Percentiles rank a stretch among this genome's conserved stretches.
Evolutionary conservation across 2,888 invertebrate genomes (phyloP).

Genomic region (Brachynemurus nebulosus): DNA sequence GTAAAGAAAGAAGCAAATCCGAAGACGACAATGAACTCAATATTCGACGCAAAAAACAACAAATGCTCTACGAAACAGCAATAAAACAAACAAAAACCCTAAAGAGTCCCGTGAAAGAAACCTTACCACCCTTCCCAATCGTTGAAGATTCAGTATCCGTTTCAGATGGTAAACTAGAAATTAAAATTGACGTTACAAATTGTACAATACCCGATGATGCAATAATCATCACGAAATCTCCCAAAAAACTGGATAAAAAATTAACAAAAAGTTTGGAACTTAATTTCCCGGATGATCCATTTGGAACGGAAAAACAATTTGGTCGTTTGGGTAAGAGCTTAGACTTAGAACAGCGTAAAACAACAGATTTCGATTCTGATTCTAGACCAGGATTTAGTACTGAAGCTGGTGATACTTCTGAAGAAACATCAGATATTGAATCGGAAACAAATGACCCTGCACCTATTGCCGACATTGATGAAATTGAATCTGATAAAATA

Average conservation of each 20-base stretch:
- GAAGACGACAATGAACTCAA: constrained; percentile 61
- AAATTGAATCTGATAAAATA: background rate
- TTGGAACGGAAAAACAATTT: constrained; percentile 24
- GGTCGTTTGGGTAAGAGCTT: constrained; percentile 31
- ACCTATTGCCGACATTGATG: background rate
- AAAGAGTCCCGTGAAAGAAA: constrained; percentile 59
- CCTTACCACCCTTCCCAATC: constrained; percentile 53
- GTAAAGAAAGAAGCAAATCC: constrained; percentile 54
- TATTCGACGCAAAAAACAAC: constrained; percentile 57
- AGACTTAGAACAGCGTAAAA: constrained; percentile 25
- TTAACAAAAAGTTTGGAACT: constrained; percentile 50
- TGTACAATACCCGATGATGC: constrained; percentile 44
- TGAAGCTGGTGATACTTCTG: constrained; percentile 29
- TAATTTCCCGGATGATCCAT: constrained; percentile 33
- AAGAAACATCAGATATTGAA: constrained; percentile 20
- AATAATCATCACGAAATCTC: constrained; percentile 60
- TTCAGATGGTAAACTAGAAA: constrained; percentile 59
- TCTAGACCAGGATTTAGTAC: constrained; percentile 5
- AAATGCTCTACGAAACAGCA: constrained; percentile 60
- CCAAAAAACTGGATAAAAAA: constrained; percentile 49
- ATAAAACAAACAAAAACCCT: constrained; percentile 61
- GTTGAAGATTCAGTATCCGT: constrained; percentile 61
- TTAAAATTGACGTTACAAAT: constrained; percentile 49
- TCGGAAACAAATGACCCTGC: constrained; percentile 8
- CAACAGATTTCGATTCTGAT: constrained; percentile 3